A percentile compares a stretch with the other conserved stretches of the same genome.
Conservation (phyloP, 2,113 vertebrate species). For the Pteropus alecto region DNA sequence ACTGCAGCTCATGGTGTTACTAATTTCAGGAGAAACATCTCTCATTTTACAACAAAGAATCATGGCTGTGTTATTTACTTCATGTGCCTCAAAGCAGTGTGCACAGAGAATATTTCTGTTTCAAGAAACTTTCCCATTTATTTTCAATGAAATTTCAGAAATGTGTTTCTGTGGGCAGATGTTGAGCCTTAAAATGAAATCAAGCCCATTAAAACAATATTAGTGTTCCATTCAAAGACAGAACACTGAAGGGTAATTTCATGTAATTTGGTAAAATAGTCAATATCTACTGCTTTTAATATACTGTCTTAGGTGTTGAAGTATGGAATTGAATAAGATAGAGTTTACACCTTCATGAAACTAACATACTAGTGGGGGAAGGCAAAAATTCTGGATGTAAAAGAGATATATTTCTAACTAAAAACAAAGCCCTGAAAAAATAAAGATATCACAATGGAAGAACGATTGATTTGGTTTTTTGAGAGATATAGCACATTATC, state of each 20-base stretch:
- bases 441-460: background rate
- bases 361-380: background rate
- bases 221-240: background rate
- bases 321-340: background rate
- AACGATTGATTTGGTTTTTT: background rate
- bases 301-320: background rate
- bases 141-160: slow-evolving; percentile 25
- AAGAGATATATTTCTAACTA: background rate
- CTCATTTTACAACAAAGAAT: background rate
- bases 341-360: background rate
- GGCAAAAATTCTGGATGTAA: background rate
- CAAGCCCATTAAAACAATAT: slow-evolving; percentile 36
- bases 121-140: background rate
- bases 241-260: background rate
- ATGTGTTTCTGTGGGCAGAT: background rate
- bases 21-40: background rate
- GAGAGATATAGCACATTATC: background rate
- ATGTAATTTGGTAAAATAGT: slow-evolving; percentile 7
- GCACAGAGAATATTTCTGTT: background rate
- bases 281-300: slow-evolving; percentile 3
- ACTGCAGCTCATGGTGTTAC: slow-evolving; percentile 26
- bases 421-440: background rate
- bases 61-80: background rate
- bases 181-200: slow-evolving; percentile 16
- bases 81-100: background rate